Evolutionary conservation across 2,113 vertebrate genomes (phyloP).

Genomic region (Leptodactylus fuscus): DNA sequence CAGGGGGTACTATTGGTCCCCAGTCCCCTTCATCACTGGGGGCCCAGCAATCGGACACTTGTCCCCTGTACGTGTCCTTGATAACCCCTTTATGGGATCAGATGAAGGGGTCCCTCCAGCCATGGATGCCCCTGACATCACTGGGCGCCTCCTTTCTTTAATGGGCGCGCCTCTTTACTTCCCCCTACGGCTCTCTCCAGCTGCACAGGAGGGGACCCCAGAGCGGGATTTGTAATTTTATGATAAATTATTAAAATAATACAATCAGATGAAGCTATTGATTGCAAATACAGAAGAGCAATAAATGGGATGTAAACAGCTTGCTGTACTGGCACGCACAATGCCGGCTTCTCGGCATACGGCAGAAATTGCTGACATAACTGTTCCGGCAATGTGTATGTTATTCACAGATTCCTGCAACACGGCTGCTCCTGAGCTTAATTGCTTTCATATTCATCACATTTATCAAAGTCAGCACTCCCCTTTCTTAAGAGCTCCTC

Average conservation of each 20-base stretch:
- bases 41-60: too few relatives aligned
- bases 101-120: too few relatives aligned
- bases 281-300: background rate
- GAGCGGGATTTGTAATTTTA: background rate
- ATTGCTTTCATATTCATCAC: conserved; percentile 45
- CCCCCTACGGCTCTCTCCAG: too few relatives aligned
- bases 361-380: conserved; percentile 18
- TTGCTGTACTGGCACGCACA: conserved; percentile 13
- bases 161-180: too few relatives aligned
- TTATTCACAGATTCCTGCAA: conserved; percentile 32
- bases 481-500: conserved; percentile 37
- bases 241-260: conserved; percentile 5
- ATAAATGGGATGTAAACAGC: conserved; percentile 17
- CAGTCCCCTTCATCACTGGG: too few relatives aligned
- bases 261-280: background rate
- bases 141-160: too few relatives aligned
- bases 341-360: conserved; percentile 17
- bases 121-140: too few relatives aligned
- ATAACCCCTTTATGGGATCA: too few relatives aligned
- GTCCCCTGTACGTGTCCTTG: too few relatives aligned
- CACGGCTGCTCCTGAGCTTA: conserved; percentile 20
- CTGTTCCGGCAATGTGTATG: conserved; percentile 28
- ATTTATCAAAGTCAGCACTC: conserved; percentile 41
- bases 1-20: too few relatives aligned
- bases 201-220: too few relatives aligned